Evolutionary conservation across 2,888 invertebrate genomes (phyloP).

Genomic region (Mythimna vitellina): DNA sequence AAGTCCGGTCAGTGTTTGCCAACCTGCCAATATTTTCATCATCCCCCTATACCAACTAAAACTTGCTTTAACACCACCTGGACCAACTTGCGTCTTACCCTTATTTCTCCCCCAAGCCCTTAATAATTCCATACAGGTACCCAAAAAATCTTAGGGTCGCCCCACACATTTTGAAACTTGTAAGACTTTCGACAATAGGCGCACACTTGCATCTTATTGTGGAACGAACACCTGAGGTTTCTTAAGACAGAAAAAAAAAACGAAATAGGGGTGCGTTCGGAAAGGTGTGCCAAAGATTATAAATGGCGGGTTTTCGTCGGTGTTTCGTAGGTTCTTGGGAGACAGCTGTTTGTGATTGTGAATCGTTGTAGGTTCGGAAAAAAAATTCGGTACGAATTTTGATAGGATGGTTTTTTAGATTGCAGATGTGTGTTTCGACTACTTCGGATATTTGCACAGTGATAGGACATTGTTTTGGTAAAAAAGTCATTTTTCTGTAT

Average conservation of each 20-base stretch:
- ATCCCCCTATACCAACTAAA: background rate
- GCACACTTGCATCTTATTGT: slow-evolving; percentile 44
- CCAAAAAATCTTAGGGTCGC: slow-evolving; percentile 8
- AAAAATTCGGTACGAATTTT: slow-evolving; percentile 1
- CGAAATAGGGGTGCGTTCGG: slow-evolving; percentile 17
- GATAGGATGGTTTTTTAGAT: background rate
- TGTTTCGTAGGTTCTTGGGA: slow-evolving; percentile 1
- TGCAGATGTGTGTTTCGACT: background rate
- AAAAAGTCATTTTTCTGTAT: too few relatives aligned
- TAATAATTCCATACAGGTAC: slow-evolving; percentile 26
- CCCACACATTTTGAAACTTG: slow-evolving; percentile 17
- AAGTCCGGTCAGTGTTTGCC: background rate
- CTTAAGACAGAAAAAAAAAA: slow-evolving; percentile 3
- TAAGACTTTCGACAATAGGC: slow-evolving; percentile 22
- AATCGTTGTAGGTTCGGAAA: background rate
- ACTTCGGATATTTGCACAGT: too few relatives aligned
- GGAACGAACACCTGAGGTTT: slow-evolving; percentile 43
- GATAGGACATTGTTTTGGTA: too few relatives aligned
- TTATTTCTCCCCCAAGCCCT: background rate
- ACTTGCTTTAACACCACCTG: slow-evolving; percentile 32
- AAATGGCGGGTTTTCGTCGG: background rate
- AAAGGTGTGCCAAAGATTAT: slow-evolving; percentile 37
- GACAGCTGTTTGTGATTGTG: slow-evolving; percentile 27
- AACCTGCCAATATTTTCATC: slow-evolving; percentile 24
- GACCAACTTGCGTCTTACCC: slow-evolving; percentile 19